A percentile compares a stretch with the other conserved stretches of the same genome.
phyloP scores from a whole-genome alignment of 2,797 vertebrate species.

The Tauraco hartlaubi region DNA sequence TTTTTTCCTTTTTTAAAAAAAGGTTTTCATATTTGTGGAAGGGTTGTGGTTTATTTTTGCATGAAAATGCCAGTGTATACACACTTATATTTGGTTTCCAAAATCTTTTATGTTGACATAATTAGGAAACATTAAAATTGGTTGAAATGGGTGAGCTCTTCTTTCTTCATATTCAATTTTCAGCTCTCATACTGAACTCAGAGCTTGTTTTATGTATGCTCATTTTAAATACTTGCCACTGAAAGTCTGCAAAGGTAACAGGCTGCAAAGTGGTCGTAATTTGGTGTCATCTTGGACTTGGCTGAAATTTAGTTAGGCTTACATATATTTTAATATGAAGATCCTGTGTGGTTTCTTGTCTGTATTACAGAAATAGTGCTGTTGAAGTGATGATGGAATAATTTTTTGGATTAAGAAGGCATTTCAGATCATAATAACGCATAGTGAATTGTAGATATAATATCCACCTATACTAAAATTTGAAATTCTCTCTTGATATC shows the following conservation, averaged over 20 bases:
- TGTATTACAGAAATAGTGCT: background rate
- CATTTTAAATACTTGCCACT: background rate
- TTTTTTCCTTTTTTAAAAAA: background rate
- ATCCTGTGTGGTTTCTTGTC: background rate
- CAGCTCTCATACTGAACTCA: background rate
- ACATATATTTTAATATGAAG: background rate
- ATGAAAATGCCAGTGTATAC: background rate
- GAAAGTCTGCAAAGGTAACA: background rate
- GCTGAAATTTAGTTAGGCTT: background rate
- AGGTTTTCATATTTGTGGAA: background rate
- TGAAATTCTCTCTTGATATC: background rate
- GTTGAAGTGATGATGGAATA: background rate
- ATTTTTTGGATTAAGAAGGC: background rate
- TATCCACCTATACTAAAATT: background rate
- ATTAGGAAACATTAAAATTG: background rate
- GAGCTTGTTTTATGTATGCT: background rate
- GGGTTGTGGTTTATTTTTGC: background rate
- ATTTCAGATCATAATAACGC: background rate
- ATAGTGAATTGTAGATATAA: background rate
- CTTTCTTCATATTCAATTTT: background rate
- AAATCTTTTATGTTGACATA: background rate
- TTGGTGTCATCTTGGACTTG: background rate
- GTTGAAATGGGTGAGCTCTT: background rate
- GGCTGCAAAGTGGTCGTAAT: background rate
- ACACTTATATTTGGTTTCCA: background rate